Conservation (phyloP, 2,888 invertebrate species). For the Heliothis peltigera region DNA sequence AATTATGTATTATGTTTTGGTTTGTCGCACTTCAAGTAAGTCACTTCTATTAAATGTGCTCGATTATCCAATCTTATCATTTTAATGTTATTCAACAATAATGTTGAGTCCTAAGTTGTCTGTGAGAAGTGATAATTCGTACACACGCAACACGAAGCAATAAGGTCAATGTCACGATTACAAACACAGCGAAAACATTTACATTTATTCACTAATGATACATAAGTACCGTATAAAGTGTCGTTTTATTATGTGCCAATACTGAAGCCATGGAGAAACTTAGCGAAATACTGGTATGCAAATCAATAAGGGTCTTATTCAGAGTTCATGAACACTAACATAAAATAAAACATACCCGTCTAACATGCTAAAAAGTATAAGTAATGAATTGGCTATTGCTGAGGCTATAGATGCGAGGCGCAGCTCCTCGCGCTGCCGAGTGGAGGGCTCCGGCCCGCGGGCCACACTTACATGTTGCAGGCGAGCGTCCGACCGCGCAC, state of each 20-base stretch:
- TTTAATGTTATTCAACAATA: background rate
- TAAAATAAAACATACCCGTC: slow-evolving; percentile 25
- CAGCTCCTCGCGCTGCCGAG: background rate
- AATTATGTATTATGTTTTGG: background rate
- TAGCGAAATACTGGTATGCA: slow-evolving; percentile 5
- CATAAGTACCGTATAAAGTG: background rate
- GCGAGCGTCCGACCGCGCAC: background rate
- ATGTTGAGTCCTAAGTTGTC: slow-evolving; percentile 13
- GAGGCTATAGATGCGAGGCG: background rate
- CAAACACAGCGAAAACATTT: slow-evolving; percentile 7
- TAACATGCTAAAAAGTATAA: slow-evolving; percentile 18
- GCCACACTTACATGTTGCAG: slow-evolving; percentile 41
- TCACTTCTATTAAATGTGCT: slow-evolving; percentile 17
- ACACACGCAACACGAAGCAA: slow-evolving; percentile 13
- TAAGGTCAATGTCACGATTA: slow-evolving; percentile 29
- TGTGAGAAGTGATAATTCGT: slow-evolving; percentile 26
- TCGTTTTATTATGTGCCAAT: too few relatives aligned
- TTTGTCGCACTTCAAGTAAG: slow-evolving; percentile 16
- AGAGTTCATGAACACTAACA: slow-evolving; percentile 10
- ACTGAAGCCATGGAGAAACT: slow-evolving; percentile 2
- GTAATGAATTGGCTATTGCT: slow-evolving; percentile 7
- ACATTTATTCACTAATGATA: background rate
- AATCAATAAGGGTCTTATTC: slow-evolving; percentile 4
- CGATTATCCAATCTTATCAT: slow-evolving; percentile 2
- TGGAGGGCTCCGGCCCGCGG: background rate